Evolutionary conservation across 23 tunicate species (phyloP).

Genomic region (Botrylloides violaceus): DNA sequence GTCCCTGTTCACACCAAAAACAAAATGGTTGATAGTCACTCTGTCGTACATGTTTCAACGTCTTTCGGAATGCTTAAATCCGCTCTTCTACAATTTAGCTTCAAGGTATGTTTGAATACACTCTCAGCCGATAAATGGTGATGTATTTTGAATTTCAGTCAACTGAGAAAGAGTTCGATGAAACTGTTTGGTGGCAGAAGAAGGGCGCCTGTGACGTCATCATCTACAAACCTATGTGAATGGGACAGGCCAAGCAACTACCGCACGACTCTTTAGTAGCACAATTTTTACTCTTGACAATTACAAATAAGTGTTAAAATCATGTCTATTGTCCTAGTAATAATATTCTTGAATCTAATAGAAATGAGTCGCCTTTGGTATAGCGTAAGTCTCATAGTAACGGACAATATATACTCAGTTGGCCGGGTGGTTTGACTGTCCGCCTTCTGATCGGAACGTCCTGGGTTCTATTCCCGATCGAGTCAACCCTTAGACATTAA

Average conservation of each 20-base stretch:
- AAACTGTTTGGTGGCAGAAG: background rate
- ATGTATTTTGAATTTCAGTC: background rate
- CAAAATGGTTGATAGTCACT: constrained; percentile 13
- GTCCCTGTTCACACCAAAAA: background rate
- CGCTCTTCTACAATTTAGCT: constrained; percentile 12
- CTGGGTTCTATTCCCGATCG: too few relatives aligned
- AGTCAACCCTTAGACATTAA: too few relatives aligned
- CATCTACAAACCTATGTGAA: background rate
- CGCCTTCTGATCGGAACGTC: too few relatives aligned
- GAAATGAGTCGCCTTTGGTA: too few relatives aligned
- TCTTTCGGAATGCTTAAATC: constrained; percentile 15
- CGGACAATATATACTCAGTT: too few relatives aligned
- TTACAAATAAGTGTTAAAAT: too few relatives aligned
- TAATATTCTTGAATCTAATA: too few relatives aligned
- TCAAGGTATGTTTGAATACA: background rate
- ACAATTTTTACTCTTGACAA: too few relatives aligned
- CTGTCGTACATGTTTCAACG: background rate
- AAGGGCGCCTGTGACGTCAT: background rate
- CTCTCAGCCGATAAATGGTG: background rate
- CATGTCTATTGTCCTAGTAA: too few relatives aligned
- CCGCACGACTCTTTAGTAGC: background rate
- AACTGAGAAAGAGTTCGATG: background rate
- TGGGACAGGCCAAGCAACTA: background rate
- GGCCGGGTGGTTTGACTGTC: too few relatives aligned
- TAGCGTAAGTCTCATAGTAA: too few relatives aligned